Evolutionary conservation across 2,113 vertebrate species (phyloP), one percentile per base, ranked within the genome.

Genomic region (Festucalex cinctus): DNA sequence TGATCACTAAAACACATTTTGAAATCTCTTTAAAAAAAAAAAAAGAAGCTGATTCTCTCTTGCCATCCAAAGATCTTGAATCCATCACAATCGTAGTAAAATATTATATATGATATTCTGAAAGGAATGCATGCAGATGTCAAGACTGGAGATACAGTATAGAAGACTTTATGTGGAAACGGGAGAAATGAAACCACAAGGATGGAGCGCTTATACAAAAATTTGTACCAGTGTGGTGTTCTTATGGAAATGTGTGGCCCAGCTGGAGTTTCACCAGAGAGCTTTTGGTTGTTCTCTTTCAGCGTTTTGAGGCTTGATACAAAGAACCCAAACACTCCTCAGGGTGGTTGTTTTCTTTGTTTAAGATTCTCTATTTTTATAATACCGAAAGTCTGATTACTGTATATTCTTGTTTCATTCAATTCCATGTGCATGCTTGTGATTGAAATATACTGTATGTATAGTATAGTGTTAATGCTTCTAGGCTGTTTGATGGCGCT

Each of bases 1-100:
- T 98, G 87, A 99, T 98, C 75, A 98, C 97, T 99, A 90, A 75
- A 91, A 93, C 79, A 80, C 32, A 81, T 5, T 14, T n/a, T 3
- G 24, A 1, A 9, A 60, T 46, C 19, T 28, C 61, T 5, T 20
- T 22, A 44, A 35, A 51, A 36, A 32, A 32, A 32, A 28, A 44
- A 35, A 51, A 36, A 9, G 5, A 36, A 9, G 5, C 9, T 39
- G 0, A 1, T 24, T 39, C 13, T 41, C 12, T 60, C 17, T 20
- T 35, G 28, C 6, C 9, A 28, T 5, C 1, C 2, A 36, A 60
- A 37, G 39, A n/a, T n/a, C 36, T 37, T 37, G 58, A 60, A 22
- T 22, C 19, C 58, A 60, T 36, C 17, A 59, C 22, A 22, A 22
- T 51, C 9, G 9, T 51, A n/a, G 9, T 5, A 46, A 46, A 46